A percentile compares a stretch with the other conserved stretches of the same genome.
phyloP scores from a whole-genome alignment of 2,888 invertebrate species.

The Acrobasis consociella region DNA sequence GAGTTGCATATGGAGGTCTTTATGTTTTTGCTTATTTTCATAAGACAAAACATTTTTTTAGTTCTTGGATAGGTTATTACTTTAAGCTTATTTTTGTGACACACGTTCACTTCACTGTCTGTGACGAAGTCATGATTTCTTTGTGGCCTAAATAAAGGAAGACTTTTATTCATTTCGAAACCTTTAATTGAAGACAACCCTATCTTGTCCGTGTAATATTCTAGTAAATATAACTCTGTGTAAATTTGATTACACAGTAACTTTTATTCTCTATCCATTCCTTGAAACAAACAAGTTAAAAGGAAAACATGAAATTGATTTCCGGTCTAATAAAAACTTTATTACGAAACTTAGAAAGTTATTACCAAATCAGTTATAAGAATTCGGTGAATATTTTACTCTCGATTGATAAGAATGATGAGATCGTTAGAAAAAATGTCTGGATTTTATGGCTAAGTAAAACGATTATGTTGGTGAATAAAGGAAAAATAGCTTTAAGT shows the following conservation, averaged over 20 bases:
- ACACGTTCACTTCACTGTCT: too few relatives aligned
- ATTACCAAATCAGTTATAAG: conserved; percentile 3
- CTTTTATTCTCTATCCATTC: background rate
- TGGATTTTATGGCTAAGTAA: conserved; percentile 3
- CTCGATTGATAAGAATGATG: conserved; percentile 1
- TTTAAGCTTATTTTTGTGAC: too few relatives aligned
- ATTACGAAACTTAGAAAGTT: conserved; percentile 12
- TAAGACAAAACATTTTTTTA: too few relatives aligned
- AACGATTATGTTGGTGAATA: background rate
- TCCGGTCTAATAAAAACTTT: conserved; percentile 2
- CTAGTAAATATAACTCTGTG: conserved; percentile 2
- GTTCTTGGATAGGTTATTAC: too few relatives aligned
- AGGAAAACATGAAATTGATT: conserved; percentile 12
- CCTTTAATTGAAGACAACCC: background rate
- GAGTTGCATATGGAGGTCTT: too few relatives aligned
- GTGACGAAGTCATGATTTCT: too few relatives aligned
- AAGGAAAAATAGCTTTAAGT: background rate
- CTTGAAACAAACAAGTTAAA: background rate
- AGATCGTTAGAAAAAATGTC: conserved; percentile 7
- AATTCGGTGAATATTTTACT: conserved; percentile 7
- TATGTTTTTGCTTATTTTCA: too few relatives aligned
- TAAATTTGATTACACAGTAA: conserved; percentile 1
- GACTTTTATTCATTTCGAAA: too few relatives aligned
- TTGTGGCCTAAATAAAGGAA: too few relatives aligned
- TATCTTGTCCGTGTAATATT: background rate